Evolutionary conservation across 2,888 invertebrate species (phyloP), one percentile per base, ranked within the genome.

Genomic region (Eilema griseolum): DNA sequence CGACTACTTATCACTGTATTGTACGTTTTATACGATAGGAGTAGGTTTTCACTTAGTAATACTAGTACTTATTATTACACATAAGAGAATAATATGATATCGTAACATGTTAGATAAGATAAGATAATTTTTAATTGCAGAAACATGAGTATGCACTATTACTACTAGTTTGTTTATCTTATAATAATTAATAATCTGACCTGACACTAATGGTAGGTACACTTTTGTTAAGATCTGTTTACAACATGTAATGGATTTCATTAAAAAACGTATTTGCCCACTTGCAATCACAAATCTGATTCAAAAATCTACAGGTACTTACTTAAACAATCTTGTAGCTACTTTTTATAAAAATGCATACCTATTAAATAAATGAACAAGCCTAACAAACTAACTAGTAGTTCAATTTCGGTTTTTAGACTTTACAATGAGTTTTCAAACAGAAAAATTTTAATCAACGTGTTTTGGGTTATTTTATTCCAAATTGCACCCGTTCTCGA

Each of bases 61-160:
- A 20, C 46, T 20, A 20, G 46, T 46, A 7, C 20, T 20, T 46
- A 46, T n/a, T 41, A 8, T n/a, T 52, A n/a, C 52, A 52, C 8
- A 52, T 52, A n/a, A 52, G 20, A 52, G 46, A 52, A 52, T 52
- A n/a, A 20, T 52, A 52, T 52, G 52, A 20, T 52, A 52, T 52
- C 20, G 20, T 52, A n/a, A n/a, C 5, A 20, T 46, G 46, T 46
- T 52, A 52, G 52, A 52, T 52, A n/a, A 46, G 46, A 46, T 46
- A 46, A 52, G 52, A 52, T 52, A 52, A 10, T 52, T 52, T n/a
- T n/a, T 52, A n/a, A 52, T 52, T 52, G n/a, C n/a, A 20, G 52
- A 52, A 52, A n/a, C n/a, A n/a, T 52, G 52, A 52, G 52, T n/a
- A 52, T 10, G 52, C n/a, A 52, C 52, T 52, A 52, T 52, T 52